These are phyloP conservation scores for Morone chrysops DNA, from an alignment of 2,113 vertebrate genomes.

Conservation along the genomic window DNA sequence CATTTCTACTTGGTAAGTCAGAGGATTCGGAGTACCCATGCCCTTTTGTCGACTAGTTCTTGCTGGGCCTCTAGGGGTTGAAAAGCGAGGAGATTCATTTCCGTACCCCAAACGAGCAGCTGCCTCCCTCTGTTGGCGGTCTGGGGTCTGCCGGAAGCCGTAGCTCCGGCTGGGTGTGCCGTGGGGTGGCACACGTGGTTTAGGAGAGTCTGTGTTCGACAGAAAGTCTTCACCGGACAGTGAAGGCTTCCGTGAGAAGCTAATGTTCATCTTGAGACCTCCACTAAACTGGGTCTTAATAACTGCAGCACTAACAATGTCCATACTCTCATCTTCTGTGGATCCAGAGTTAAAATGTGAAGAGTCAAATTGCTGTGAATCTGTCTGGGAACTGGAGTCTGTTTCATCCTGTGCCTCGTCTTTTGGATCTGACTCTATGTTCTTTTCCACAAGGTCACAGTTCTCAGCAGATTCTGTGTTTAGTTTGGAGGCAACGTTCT, in stretches of 20 bases:
- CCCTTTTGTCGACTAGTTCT: constrained; percentile 32
- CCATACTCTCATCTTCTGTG: constrained; percentile 68
- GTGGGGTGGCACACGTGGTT: neutral
- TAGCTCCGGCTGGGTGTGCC: constrained; percentile 69
- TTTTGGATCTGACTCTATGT: neutral
- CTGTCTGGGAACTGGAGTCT: constrained; percentile 60
- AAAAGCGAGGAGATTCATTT: constrained; percentile 52
- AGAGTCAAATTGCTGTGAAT: constrained; percentile 60
- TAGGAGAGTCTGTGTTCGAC: constrained; percentile 22
- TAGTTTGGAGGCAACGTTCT: neutral
- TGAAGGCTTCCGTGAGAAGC: constrained; percentile 68
- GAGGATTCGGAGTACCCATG: constrained; percentile 38
- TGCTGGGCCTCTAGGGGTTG: constrained; percentile 64
- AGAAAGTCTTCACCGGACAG: neutral
- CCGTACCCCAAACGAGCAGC: constrained; percentile 82
- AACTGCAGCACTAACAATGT: constrained; percentile 62
- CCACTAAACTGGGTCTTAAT: constrained; percentile 56
- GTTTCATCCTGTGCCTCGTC: constrained; percentile 6
- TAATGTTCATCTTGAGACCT: constrained; percentile 70
- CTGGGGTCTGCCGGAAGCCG: constrained; percentile 84
- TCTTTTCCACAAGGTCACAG: neutral
- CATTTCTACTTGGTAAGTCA: constrained; percentile 90
- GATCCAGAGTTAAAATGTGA: constrained; percentile 68
- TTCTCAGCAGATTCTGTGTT: constrained; percentile 13
- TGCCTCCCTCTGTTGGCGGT: constrained; percentile 87